A percentile compares a stretch with the other conserved stretches of the same genome.
These are phyloP conservation scores for Vireo altiloquus DNA, from an alignment of 2,113 vertebrate genomes.

Conservation along the genomic window DNA sequence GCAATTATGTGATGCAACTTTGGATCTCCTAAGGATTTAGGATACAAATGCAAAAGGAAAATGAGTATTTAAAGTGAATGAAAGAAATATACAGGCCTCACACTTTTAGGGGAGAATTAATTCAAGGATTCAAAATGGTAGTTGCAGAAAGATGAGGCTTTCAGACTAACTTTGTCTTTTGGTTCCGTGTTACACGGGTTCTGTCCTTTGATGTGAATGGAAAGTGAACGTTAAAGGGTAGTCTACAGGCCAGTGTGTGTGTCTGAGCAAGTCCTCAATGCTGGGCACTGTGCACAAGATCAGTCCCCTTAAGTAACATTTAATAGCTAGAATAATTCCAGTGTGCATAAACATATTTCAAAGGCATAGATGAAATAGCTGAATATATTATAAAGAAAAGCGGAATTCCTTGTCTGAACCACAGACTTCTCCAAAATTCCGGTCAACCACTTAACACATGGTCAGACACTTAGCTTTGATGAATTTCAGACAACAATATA, in stretches of 20 bases:
- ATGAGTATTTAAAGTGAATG: background rate
- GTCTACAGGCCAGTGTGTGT: too few species aligned
- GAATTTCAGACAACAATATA: background rate
- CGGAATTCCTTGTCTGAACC: background rate
- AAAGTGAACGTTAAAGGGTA: background rate
- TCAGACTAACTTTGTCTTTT: background rate
- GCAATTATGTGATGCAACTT: background rate
- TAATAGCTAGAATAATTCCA: slow-evolving; percentile 7
- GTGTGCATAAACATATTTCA: slow-evolving; percentile 15
- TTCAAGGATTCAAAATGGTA: background rate
- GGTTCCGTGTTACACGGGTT: background rate
- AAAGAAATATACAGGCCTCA: background rate
- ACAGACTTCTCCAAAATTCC: slow-evolving; percentile 37
- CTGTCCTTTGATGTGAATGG: background rate
- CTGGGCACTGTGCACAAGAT: background rate
- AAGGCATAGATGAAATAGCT: slow-evolving; percentile 44
- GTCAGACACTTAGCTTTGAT: background rate
- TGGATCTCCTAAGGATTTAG: background rate
- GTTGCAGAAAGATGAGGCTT: background rate
- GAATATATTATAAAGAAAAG: slow-evolving; percentile 37
- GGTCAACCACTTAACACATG: background rate
- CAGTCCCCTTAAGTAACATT: background rate
- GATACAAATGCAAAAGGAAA: background rate
- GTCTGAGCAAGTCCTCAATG: background rate
- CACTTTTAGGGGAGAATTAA: background rate